phyloP scores from a whole-genome alignment of 1,140 invertebrate genomes.

The Antheraea pernyi region DNA sequence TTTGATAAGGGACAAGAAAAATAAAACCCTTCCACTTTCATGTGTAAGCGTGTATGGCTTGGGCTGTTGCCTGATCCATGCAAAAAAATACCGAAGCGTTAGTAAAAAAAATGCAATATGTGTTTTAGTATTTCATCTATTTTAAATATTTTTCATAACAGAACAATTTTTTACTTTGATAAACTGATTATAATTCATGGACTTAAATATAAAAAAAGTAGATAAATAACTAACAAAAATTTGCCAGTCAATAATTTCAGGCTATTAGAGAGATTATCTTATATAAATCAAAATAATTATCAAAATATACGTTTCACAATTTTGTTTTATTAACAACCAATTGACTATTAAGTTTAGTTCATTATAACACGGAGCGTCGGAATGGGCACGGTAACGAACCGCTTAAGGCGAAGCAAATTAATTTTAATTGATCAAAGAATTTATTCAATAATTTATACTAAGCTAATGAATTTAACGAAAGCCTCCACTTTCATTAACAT shows the following conservation, averaged over 20 bases:
- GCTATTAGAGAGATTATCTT: background rate
- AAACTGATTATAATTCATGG: no score
- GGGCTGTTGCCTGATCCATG: no score
- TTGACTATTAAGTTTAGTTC: slow-evolving; percentile 5
- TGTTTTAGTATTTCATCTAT: no score
- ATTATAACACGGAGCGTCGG: background rate
- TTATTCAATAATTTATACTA: slow-evolving; percentile 18
- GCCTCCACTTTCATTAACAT: slow-evolving; percentile 10
- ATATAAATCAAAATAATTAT: slow-evolving; percentile 3
- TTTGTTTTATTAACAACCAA: slow-evolving; percentile 10
- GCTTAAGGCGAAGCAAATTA: slow-evolving; percentile 15
- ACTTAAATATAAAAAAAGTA: background rate
- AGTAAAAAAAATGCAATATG: no score
- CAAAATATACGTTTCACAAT: background rate
- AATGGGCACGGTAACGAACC: background rate
- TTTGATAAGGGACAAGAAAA: no score
- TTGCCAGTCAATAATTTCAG: background rate
- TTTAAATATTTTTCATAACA: no score
- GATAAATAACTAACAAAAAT: background rate
- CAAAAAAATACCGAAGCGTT: no score
- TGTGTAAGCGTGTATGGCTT: no score
- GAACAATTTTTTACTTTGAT: no score
- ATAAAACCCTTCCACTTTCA: no score
- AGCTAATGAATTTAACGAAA: slow-evolving; percentile 13
- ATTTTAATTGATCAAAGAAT: slow-evolving; percentile 19